Evolutionary conservation across 2,888 invertebrate species (phyloP).

Genomic region (Oligia latruncula): DNA sequence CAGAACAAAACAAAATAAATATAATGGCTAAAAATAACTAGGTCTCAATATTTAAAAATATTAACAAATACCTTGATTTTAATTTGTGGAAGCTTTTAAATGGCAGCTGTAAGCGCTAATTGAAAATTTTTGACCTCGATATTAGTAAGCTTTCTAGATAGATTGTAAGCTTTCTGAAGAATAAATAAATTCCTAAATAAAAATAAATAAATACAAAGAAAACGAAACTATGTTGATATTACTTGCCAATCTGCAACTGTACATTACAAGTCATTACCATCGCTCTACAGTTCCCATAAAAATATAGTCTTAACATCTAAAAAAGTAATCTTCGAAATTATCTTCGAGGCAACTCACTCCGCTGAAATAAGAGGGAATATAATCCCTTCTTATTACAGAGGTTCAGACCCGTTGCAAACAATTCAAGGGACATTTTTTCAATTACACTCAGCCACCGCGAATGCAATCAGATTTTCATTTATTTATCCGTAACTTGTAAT

Average conservation of each 20-base stretch:
- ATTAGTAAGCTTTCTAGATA: not conserved
- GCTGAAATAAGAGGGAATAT: constrained; percentile 67
- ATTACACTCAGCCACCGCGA: constrained; percentile 82
- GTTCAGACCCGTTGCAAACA: constrained; percentile 75
- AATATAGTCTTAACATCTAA: constrained; percentile 48
- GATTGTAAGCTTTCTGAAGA: not conserved
- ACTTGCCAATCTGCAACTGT: constrained; percentile 25
- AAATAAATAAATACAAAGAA: not conserved
- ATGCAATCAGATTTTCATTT: constrained; percentile 84
- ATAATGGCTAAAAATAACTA: not conserved
- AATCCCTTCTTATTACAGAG: constrained; percentile 81
- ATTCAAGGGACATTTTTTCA: constrained; percentile 87
- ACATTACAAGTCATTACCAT: constrained; percentile 45
- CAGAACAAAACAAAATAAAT: not conserved
- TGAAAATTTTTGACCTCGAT: not conserved
- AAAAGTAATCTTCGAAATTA: constrained; percentile 65
- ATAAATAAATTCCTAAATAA: not conserved
- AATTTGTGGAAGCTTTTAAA: not conserved
- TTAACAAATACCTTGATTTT: not conserved
- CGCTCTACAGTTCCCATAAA: constrained; percentile 40
- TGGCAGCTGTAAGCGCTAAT: not conserved
- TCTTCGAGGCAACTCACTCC: constrained; percentile 57
- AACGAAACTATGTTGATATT: constrained; percentile 30
- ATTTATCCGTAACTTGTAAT: constrained; percentile 75
- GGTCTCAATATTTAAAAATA: not conserved